phyloP scores from a whole-genome alignment of 2,113 vertebrate species.

The Leptobrachium ailaonicum region DNA sequence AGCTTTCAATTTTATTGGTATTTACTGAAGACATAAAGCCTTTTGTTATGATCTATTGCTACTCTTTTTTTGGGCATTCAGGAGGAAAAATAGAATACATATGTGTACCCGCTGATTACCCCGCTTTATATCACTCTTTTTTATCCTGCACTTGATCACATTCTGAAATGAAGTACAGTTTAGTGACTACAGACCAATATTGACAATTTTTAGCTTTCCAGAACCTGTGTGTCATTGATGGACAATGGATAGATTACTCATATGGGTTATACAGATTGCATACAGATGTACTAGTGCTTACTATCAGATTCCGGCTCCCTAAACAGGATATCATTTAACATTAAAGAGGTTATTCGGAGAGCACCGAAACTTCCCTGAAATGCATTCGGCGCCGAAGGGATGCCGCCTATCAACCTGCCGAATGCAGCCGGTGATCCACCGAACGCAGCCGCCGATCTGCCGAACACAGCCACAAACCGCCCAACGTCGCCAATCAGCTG shows the following conservation, averaged over 20 bases:
- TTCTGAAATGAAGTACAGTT: background rate
- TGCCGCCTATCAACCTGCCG: too few species aligned
- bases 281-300: background rate
- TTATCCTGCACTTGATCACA: background rate
- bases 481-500: too few species aligned
- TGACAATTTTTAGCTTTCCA: background rate
- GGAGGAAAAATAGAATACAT: background rate
- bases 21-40: background rate
- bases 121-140: background rate
- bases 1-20: background rate
- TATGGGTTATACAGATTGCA: background rate
- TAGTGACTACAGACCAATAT: background rate
- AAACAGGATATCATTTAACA: too few species aligned
- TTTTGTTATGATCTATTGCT: background rate
- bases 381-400: too few species aligned
- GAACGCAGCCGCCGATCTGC: too few species aligned
- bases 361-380: too few species aligned
- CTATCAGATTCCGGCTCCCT: too few species aligned
- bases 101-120: background rate
- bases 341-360: too few species aligned
- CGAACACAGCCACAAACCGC: too few species aligned
- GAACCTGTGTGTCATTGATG: background rate
- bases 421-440: too few species aligned
- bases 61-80: background rate
- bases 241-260: background rate